Base-by-base conservation (phyloP, 2,888 invertebrate species). In the Trilocha varians region DNA sequence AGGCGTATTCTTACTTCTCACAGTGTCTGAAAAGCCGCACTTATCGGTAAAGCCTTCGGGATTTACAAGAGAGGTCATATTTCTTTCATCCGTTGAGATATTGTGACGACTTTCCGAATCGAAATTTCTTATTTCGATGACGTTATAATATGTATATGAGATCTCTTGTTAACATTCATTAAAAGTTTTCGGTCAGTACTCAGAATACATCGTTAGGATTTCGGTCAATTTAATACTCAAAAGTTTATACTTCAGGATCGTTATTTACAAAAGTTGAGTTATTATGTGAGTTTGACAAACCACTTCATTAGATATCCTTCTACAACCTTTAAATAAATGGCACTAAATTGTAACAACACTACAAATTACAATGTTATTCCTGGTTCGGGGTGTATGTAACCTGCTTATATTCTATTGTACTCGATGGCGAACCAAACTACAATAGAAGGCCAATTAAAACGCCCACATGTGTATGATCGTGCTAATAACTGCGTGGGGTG, bases 11-110 rank as follows among this genome's bases (percentile, higher is more conserved):
- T 32, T 11, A 25, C 25, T 25, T 25, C 25, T 38, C 15, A 16
- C 17, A 32, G 16, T 16, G 32, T 13, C 32, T 32, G 18, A 38
- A 38, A 35, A 32, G 40, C 40, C 40, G 37, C 38, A 44, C 43
- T 44, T 44, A 44, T 40, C 43, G 40, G 17, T 32, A 38, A 43
- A 44, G 40, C 43, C 40, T 34, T 35, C 16, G 40, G 40, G 40
- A 44, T 44, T 43, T 44, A 35, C 32, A 32, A 25, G 35, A 42
- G 42, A 50, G 40, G 44, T 45, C 47, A 46, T 49, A 53, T 46
- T 52, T 47, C 45, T 48, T 47, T 49, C 43, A 42, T 42, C 38
- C 34, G 13, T 13, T 9, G 34, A 25, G 25, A 25, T 25, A 25
- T 25, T 25, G 25, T 25, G 25, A 25, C 25, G 25, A 25, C 25